Percentiles rank a stretch among this genome's conserved stretches.
Evolutionary conservation across 2,888 invertebrate genomes (phyloP).

Genomic region (Amorpha juglandis): DNA sequence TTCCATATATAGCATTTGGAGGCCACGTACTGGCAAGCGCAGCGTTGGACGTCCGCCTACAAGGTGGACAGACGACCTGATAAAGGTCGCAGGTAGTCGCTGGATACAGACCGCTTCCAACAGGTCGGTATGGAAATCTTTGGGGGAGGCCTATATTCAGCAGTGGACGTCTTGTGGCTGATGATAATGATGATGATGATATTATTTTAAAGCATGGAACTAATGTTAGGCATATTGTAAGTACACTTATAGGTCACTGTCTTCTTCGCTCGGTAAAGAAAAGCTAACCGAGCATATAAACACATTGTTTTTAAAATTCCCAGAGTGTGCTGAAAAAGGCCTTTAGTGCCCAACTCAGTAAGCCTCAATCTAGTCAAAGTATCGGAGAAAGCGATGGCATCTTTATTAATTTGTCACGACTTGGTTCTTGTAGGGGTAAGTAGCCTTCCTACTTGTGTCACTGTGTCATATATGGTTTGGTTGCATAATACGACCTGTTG

Average conservation of each 20-base stretch:
- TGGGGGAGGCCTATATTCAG: too few species aligned
- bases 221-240: background rate
- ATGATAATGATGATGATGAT: too few species aligned
- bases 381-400: conserved; percentile 68
- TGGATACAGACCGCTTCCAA: too few species aligned
- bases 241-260: background rate
- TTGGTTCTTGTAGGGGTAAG: conserved; percentile 64
- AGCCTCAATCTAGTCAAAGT: conserved; percentile 69
- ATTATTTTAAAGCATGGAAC: background rate
- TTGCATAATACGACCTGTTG: background rate
- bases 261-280: background rate
- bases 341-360: conserved; percentile 67
- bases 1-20: background rate
- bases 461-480: background rate
- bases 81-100: too few species aligned
- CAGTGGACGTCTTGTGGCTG: too few species aligned
- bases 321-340: conserved; percentile 71
- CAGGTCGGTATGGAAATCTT: too few species aligned
- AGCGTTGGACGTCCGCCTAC: too few species aligned
- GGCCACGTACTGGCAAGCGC: too few species aligned
- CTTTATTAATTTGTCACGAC: conserved; percentile 63
- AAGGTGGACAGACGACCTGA: too few species aligned
- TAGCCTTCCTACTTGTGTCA: background rate
- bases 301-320: conserved; percentile 26
- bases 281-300: background rate